These are phyloP conservation scores for Fundulus diaphanus DNA, from an alignment of 2,797 vertebrate species.

Conservation along the genomic window DNA sequence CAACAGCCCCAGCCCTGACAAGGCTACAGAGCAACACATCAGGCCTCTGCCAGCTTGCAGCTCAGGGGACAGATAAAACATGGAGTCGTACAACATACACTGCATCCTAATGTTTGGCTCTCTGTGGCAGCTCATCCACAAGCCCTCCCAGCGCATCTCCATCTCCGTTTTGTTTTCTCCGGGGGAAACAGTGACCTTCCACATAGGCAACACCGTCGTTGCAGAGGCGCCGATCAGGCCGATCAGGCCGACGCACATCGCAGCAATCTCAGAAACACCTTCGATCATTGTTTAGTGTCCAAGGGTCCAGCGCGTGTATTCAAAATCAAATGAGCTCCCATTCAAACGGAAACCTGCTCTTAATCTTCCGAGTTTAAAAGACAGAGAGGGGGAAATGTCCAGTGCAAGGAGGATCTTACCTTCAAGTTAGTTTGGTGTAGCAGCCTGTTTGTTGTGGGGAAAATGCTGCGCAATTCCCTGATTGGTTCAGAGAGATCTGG, in stretches of 20 bases:
- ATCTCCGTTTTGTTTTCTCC: conserved; percentile 91
- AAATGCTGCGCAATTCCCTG: conserved; percentile 37
- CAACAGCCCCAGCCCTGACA: conserved; percentile 83
- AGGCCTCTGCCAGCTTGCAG: conserved; percentile 88
- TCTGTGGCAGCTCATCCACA: conserved; percentile 93
- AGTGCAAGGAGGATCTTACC: conserved; percentile 11
- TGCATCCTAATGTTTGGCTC: conserved; percentile 88
- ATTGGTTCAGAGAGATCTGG: conserved; percentile 73
- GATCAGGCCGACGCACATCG: conserved; percentile 73
- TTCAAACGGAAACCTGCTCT: not conserved
- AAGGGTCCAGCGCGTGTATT: conserved; percentile 20
- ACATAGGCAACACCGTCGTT: conserved; percentile 92
- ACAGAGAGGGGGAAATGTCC: not conserved
- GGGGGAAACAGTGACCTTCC: conserved; percentile 91
- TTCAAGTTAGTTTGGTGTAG: conserved; percentile 28
- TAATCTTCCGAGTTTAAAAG: not conserved
- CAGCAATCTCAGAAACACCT: conserved; percentile 79
- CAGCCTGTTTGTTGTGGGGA: conserved; percentile 71
- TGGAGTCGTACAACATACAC: conserved; percentile 90
- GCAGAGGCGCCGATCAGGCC: conserved; percentile 87
- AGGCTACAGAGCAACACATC: conserved; percentile 84
- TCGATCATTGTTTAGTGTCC: conserved; percentile 78
- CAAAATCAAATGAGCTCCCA: conserved; percentile 28
- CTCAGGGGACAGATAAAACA: conserved; percentile 85
- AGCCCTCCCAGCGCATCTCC: conserved; percentile 91